These are phyloP conservation scores for Amphipoea oculea DNA, from an alignment of 2,888 invertebrate species.

Conservation along the genomic window DNA sequence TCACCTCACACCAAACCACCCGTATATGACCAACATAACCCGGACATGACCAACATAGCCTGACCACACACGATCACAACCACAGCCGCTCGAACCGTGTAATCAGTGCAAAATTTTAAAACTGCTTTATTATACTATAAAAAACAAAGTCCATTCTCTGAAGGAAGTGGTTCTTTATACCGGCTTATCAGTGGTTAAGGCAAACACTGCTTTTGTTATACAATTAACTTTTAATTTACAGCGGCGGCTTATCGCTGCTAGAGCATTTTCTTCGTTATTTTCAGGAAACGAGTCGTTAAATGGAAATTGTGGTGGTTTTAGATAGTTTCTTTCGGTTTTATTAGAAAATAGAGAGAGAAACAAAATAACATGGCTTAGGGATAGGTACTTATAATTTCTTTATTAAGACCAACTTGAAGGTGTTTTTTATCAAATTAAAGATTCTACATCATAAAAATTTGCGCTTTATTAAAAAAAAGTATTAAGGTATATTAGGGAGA, in stretches of 20 bases:
- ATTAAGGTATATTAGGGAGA: neutral
- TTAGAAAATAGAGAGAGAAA: slow-evolving; percentile 17
- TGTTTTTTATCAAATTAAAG: neutral
- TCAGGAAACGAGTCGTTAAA: slow-evolving; percentile 73
- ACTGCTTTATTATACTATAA: slow-evolving; percentile 54
- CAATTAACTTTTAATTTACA: slow-evolving; percentile 83
- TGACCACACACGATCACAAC: slow-evolving; percentile 30
- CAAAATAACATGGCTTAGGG: slow-evolving; percentile 6
- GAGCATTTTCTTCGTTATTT: slow-evolving; percentile 75
- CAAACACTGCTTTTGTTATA: slow-evolving; percentile 79
- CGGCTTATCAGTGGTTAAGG: slow-evolving; percentile 76
- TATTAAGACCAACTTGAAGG: neutral
- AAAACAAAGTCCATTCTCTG: slow-evolving; percentile 69
- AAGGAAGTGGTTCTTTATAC: slow-evolving; percentile 72
- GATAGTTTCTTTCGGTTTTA: slow-evolving; percentile 41
- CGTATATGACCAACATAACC: neutral
- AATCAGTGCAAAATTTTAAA: slow-evolving; percentile 69
- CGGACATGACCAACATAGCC: slow-evolving; percentile 26
- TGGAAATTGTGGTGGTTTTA: slow-evolving; percentile 55
- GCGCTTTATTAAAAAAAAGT: too few species aligned
- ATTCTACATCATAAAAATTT: too few species aligned
- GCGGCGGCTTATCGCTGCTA: slow-evolving; percentile 70
- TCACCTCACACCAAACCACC: neutral
- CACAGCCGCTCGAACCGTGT: slow-evolving; percentile 24
- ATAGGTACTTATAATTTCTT: neutral